Base-by-base conservation (phyloP, 2,797 vertebrate species). In the Phylloscopus collybita region DNA sequence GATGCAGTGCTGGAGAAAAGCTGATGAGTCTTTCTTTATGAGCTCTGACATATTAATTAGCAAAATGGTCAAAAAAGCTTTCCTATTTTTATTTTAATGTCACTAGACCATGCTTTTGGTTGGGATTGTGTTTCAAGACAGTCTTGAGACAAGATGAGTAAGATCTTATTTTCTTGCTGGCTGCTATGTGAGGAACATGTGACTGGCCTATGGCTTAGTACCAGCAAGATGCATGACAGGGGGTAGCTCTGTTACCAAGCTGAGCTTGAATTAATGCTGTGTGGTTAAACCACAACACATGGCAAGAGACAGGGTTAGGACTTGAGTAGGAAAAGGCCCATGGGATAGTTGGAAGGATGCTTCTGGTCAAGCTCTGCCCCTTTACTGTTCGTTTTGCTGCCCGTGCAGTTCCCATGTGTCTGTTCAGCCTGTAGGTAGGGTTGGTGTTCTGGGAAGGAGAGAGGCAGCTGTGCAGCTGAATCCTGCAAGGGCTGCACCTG, bases 11-110 rank as follows among this genome's bases (percentile, higher is more conserved):
- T 98, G 80, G 97, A 98, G 98, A 96, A 98, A 98, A 98, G 97
- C 98, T 97, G 98, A 98, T 96, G 97, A 97, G 98, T 98, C 97
- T 98, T 98, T 98, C 98, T 99, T 99, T 99, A 98, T 98, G 98
- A 98, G 98, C 98, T 98, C 98, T 99, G 99, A 99, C 98, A 99
- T 98, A 99, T 99, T 99, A 99, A 99, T 99, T 99, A 99, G 98
- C 95, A 97, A 98, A 99, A 99, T 99, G 98, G 98, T 98, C 98
- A 98, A 98, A 98, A 97, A 98, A 98, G 98, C 98, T 98, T 98
- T 97, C 93, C 97, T 98, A 90, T 98, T 97, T 97, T 97, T 98
- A 97, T 98, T 99, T 99, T 99, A 99, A 99, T 99, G 98, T 98
- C 98, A 82, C 87, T 94, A 79, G 90, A 90, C 88, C 88, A 20